Evolutionary conservation across 1,140 invertebrate genomes (phyloP), one percentile per base, ranked within the genome.

Genomic region (Aphaenogaster rudis): DNA sequence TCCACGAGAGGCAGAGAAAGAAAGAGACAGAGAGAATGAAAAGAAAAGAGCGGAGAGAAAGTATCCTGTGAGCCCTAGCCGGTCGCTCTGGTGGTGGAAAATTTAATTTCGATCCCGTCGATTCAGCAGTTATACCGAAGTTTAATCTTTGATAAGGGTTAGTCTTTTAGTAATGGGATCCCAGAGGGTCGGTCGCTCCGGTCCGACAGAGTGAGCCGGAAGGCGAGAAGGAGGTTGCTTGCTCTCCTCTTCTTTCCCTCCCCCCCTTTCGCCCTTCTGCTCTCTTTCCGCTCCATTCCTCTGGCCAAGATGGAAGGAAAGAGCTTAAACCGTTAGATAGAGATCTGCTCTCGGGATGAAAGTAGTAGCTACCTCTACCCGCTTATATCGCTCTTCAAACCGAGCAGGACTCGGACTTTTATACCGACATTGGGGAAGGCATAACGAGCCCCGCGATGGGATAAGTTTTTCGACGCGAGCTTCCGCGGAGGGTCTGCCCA

Each of bases 121-220:
- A 96, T 96, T 96, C 96, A 96, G 96, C 96, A 96, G 94, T 95
- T 95, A 95, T 95, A 95, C 94, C 91, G 85, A 96, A 96, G 95
- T 96, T 96, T 96, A 96, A 96, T 96, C 96, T 96, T 95, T 96
- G 96, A 96, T 96, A 96, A 96, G 95, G 95, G 94, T 96, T 96
- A 95, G 95, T 95, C 94, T 95, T 95, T 95, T 95, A 95, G 94
- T 96, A 96, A 96, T 95, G 94, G 95, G 94, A 94, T 95, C 93
- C 91, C 86, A 88, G 93, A 92, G 93, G 89, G 92, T 92, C 86
- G 89, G 91, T 91, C 88, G 86, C 88, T 90, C 76, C 78, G 86
- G 79, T 89, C 79, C 87, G 78, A 86, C 89, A 76, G 72, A 79
- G 87, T 72, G 85, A 86, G 81, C 54, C 66, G 72, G 28, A 45